A percentile compares a stretch with the other conserved stretches of the same genome.
phyloP scores from a whole-genome alignment of 2,113 vertebrate species.

The Cairina moschata region DNA sequence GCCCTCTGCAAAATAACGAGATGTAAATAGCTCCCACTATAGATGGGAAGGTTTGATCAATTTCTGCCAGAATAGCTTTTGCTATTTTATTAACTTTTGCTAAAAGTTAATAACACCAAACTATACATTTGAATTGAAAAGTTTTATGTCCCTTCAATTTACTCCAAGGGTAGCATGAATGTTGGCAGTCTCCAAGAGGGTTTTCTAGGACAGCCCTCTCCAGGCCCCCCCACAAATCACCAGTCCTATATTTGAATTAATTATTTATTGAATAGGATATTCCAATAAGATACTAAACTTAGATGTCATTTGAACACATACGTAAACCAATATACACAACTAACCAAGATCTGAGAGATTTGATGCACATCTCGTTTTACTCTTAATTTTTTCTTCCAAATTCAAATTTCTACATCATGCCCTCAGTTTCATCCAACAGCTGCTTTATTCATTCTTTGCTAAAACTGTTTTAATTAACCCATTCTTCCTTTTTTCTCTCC shows the following conservation, averaged over 20 bases:
- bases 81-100: too few species aligned
- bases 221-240: background rate
- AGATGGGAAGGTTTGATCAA: too few species aligned
- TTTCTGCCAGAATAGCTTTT: too few species aligned
- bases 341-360: background rate
- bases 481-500: background rate
- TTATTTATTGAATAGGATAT: background rate
- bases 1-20: too few species aligned
- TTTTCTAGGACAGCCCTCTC: too few species aligned
- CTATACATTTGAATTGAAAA: too few species aligned
- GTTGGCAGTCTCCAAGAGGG: too few species aligned
- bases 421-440: background rate
- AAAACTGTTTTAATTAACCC: background rate
- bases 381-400: background rate
- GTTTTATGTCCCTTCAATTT: too few species aligned
- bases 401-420: background rate
- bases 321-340: background rate
- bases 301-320: fast-evolving
- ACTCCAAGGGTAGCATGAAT: too few species aligned
- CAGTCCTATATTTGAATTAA: background rate
- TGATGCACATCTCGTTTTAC: background rate
- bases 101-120: too few species aligned
- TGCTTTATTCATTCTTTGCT: background rate
- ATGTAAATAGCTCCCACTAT: too few species aligned
- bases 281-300: background rate